These are phyloP conservation scores for Tenebrio molitor DNA, from an alignment of 1,140 invertebrate genomes.

Conservation along the genomic window DNA sequence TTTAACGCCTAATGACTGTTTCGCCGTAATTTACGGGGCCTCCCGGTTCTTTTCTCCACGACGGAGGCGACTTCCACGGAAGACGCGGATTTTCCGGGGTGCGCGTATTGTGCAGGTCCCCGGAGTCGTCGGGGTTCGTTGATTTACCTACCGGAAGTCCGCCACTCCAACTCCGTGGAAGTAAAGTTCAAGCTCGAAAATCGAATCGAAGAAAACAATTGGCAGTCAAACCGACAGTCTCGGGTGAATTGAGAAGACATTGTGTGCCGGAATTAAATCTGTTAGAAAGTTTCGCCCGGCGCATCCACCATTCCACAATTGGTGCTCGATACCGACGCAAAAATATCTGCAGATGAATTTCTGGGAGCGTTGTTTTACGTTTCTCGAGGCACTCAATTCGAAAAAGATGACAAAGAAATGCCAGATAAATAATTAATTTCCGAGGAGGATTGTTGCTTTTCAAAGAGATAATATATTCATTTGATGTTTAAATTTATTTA, in stretches of 20 bases:
- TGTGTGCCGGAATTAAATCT: slow-evolving; percentile 5
- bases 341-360: too few relatives aligned
- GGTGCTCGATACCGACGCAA: too few relatives aligned
- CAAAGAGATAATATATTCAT: too few relatives aligned
- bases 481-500: too few relatives aligned
- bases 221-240: slow-evolving; percentile 14
- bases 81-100: too few relatives aligned
- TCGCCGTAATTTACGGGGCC: slow-evolving; percentile 46
- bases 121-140: not conserved
- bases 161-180: not conserved
- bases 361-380: too few relatives aligned
- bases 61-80: too few relatives aligned
- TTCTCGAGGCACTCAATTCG: too few relatives aligned
- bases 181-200: not conserved
- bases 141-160: slow-evolving; percentile 26
- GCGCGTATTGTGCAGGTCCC: not conserved
- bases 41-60: slow-evolving; percentile 7
- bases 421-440: too few relatives aligned
- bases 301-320: slow-evolving; percentile 27
- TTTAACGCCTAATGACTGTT: slow-evolving; percentile 49
- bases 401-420: too few relatives aligned
- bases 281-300: slow-evolving; percentile 4
- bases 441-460: too few relatives aligned
- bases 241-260: slow-evolving; percentile 7
- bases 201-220: slow-evolving; percentile 27